Conservation (phyloP, 1,140 invertebrate genomes). For the Atta texana region DNA sequence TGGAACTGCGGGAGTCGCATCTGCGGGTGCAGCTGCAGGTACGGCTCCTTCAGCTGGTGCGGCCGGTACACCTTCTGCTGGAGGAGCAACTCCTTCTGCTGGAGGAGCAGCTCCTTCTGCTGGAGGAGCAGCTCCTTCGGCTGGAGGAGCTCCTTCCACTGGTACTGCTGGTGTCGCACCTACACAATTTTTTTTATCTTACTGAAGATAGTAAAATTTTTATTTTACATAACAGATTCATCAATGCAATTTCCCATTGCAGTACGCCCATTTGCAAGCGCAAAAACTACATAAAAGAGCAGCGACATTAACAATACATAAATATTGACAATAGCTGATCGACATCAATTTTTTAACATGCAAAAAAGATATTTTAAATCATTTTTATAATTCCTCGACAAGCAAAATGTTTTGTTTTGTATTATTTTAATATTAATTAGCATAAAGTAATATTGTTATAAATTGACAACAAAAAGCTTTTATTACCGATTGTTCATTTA, state of each 20-base stretch:
- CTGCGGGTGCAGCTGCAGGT: conserved; percentile 76
- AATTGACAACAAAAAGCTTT: not conserved
- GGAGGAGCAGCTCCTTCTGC: conserved; percentile 81
- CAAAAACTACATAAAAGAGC: not conserved
- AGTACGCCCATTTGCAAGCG: not conserved
- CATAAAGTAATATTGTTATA: conserved; percentile 37
- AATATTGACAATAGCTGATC: conserved; percentile 28
- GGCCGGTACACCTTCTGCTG: conserved; percentile 83
- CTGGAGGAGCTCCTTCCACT: conserved; percentile 72
- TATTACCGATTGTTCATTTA: not conserved
- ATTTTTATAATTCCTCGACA: not conserved
- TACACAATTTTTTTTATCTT: conserved; percentile 22
- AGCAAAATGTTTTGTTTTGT: not conserved
- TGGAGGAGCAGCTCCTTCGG: conserved; percentile 73
- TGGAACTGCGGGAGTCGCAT: conserved; percentile 75
- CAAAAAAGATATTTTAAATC: no score
- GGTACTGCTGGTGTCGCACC: conserved; percentile 60
- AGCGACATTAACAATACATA: not conserved
- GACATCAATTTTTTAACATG: not conserved
- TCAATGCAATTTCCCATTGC: not conserved
- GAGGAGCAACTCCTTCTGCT: conserved; percentile 81
- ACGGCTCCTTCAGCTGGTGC: conserved; percentile 76
- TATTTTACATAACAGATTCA: not conserved
- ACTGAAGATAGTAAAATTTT: not conserved
- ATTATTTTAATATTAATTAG: conserved; percentile 25